A percentile compares a stretch with the other conserved stretches of the same genome.
These are phyloP conservation scores for Progne subis DNA, from an alignment of 2,113 vertebrate species.

Conservation along the genomic window DNA sequence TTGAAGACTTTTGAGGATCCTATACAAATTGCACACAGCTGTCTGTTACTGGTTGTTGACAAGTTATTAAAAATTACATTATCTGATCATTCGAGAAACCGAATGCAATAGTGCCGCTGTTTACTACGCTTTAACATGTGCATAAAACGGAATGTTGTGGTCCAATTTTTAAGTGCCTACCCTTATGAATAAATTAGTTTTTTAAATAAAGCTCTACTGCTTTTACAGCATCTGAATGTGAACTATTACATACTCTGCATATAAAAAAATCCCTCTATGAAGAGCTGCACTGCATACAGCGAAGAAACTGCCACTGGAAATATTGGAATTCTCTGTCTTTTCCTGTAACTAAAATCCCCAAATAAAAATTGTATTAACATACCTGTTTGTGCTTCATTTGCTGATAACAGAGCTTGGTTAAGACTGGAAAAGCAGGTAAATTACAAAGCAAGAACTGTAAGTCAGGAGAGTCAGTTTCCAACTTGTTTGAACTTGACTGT, in stretches of 20 bases:
- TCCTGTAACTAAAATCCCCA: neutral
- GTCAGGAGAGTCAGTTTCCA: neutral
- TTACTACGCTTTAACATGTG: neutral
- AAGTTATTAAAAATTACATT: slow-evolving; percentile 53
- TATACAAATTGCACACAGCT: slow-evolving; percentile 15
- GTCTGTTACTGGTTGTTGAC: slow-evolving; percentile 7
- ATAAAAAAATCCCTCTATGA: neutral
- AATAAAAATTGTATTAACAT: neutral
- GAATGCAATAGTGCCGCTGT: neutral
- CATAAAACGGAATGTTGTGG: neutral
- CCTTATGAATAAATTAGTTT: neutral
- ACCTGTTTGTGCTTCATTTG: slow-evolving; percentile 10
- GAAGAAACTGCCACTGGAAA: neutral
- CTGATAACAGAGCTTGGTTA: slow-evolving; percentile 15
- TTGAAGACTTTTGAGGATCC: slow-evolving; percentile 14
- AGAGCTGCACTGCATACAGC: neutral
- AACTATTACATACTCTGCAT: neutral
- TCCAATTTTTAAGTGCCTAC: neutral
- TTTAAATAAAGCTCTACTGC: neutral
- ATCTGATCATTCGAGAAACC: slow-evolving; percentile 10
- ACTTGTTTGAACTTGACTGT: slow-evolving; percentile 40
- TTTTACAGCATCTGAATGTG: neutral
- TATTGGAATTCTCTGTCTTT: neutral
- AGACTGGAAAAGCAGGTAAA: neutral
- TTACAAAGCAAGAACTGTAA: slow-evolving; percentile 2